Evolutionary conservation across 2,797 vertebrate species (phyloP).

Genomic region (Hippoglossus hippoglossus): DNA sequence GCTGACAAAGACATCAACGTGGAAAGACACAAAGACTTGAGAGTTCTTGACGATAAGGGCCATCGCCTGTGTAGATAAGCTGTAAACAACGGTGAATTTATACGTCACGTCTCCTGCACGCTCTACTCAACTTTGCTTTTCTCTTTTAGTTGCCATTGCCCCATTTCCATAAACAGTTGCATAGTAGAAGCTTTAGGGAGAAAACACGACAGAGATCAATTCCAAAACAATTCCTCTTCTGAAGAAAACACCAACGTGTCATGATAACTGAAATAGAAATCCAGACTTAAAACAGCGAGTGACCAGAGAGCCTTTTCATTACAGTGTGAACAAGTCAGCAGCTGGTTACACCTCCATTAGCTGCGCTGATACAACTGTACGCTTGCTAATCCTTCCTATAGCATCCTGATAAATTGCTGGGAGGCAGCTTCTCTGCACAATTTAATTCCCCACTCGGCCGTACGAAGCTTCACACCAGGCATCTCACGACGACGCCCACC

Average conservation of each 20-base stretch:
- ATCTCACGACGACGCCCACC: conserved; percentile 25
- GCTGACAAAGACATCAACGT: no score
- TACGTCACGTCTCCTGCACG: no score
- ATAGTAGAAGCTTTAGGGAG: conserved; percentile 50
- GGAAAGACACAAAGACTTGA: no score
- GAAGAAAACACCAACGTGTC: conserved; percentile 12
- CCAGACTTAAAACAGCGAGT: conserved; percentile 17
- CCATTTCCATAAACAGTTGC: conserved; percentile 54
- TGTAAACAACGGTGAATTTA: no score
- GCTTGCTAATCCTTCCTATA: conserved; percentile 58
- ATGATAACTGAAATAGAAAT: conserved; percentile 42
- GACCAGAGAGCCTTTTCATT: conserved; percentile 28
- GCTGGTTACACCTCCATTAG: conserved; percentile 52
- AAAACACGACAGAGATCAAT: conserved; percentile 45
- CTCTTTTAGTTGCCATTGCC: conserved; percentile 25
- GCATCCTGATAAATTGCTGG: conserved; percentile 54
- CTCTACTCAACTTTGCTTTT: conserved; percentile 4
- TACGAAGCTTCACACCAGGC: conserved; percentile 36
- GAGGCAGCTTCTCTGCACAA: conserved; percentile 59
- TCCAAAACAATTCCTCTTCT: conserved; percentile 22
- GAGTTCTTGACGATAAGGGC: no score
- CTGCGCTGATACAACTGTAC: conserved; percentile 17
- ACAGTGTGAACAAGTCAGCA: conserved; percentile 31
- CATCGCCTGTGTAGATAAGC: no score
- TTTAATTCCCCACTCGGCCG: conserved; percentile 53